Conservation (phyloP, 2,797 vertebrate species). For the Sebastes elongatus region DNA sequence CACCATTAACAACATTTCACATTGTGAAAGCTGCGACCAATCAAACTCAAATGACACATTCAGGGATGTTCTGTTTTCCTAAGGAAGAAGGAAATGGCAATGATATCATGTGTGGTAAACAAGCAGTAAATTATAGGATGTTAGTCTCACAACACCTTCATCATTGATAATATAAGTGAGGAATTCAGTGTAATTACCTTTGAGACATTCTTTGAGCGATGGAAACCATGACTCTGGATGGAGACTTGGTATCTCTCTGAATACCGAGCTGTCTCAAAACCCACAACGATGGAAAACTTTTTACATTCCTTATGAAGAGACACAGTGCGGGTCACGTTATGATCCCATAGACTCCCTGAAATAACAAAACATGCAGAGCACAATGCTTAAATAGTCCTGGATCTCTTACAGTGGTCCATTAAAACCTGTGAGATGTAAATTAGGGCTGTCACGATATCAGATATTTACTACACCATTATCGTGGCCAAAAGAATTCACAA, state of each 20-base stretch:
- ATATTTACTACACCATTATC: not conserved
- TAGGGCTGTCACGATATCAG: not conserved
- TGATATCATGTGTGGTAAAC: not conserved
- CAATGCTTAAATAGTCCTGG: not conserved
- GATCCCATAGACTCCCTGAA: constrained; percentile 78
- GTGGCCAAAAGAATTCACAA: not conserved
- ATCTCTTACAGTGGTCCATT: not conserved
- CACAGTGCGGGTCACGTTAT: constrained; percentile 5
- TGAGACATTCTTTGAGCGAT: constrained; percentile 39
- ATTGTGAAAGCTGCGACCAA: constrained; percentile 34
- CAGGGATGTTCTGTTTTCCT: constrained; percentile 68
- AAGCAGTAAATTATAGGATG: not conserved
- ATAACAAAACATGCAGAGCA: constrained; percentile 1
- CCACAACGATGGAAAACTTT: constrained; percentile 38
- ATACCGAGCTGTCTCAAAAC: constrained; percentile 66
- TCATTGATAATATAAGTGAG: not conserved
- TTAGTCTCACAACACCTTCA: not conserved
- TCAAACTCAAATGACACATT: constrained; percentile 67
- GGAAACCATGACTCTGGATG: constrained; percentile 37
- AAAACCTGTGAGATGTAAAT: not conserved
- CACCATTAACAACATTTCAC: constrained; percentile 64
- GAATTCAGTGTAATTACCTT: constrained; percentile 61
- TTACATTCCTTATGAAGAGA: not conserved
- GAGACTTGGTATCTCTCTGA: constrained; percentile 74
- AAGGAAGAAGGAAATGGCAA: not conserved